These are phyloP conservation scores for Datnioides undecimradiatus DNA, from an alignment of 2,113 vertebrate genomes.

Conservation along the genomic window DNA sequence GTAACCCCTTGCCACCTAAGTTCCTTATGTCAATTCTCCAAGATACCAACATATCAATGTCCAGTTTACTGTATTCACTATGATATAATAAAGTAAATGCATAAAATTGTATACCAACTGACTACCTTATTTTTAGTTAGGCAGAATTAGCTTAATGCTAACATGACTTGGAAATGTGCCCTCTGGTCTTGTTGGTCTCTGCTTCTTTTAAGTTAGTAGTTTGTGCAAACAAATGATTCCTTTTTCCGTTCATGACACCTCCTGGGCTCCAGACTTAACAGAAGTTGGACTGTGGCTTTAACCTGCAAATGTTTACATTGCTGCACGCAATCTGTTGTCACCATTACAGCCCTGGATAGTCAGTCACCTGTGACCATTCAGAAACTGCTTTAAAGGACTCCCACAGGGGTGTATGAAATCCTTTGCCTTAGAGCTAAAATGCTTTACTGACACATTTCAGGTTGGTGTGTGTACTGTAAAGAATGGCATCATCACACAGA, in stretches of 20 bases:
- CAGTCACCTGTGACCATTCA: background rate
- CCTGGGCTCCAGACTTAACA: too few species aligned
- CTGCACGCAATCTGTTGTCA: too few species aligned
- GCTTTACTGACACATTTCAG: background rate
- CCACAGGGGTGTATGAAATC: background rate
- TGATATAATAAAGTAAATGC: background rate
- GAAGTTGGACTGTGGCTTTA: too few species aligned
- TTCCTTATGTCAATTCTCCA: too few species aligned
- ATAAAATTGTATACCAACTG: background rate
- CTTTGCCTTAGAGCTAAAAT: background rate
- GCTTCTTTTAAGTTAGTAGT: background rate
- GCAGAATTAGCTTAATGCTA: too few species aligned
- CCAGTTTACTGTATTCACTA: background rate
- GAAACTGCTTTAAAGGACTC: background rate
- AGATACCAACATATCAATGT: background rate
- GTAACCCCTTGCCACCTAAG: too few species aligned
- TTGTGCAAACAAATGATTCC: background rate
- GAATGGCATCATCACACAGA: constrained; percentile 60
- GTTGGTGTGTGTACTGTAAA: constrained; percentile 29
- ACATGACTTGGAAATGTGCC: too few species aligned
- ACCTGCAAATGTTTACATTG: too few species aligned
- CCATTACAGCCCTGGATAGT: too few species aligned
- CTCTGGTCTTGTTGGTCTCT: background rate
- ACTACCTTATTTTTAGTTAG: background rate
- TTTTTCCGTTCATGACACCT: too few species aligned